These are phyloP conservation scores for Scaptodrosophila lebanonensis DNA, from an alignment of 1,140 invertebrate species.

Conservation along the genomic window DNA sequence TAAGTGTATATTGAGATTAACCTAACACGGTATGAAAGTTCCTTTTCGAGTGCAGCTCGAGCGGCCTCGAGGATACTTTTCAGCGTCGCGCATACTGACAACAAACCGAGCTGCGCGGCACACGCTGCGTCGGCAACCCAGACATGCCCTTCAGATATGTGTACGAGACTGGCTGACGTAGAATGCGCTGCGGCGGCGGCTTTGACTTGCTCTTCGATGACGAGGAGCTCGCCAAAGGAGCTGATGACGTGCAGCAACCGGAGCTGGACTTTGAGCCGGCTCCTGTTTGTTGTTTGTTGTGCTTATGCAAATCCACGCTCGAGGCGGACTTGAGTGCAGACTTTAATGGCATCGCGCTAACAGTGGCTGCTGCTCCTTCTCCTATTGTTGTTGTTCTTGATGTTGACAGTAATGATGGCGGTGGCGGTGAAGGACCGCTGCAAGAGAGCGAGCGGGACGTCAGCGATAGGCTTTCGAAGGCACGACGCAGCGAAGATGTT, in stretches of 20 bases:
- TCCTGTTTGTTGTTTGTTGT: constrained; percentile 26
- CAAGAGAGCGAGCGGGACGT: constrained; percentile 81
- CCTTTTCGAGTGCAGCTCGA: not conserved
- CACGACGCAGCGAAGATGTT: constrained; percentile 82
- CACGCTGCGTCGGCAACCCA: constrained; percentile 86
- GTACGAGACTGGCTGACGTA: constrained; percentile 85
- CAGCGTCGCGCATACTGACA: constrained; percentile 75
- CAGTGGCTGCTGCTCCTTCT: not conserved
- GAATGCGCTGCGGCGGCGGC: constrained; percentile 82
- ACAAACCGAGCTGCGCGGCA: constrained; percentile 80
- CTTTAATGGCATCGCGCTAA: constrained; percentile 46
- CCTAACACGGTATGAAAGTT: no score
- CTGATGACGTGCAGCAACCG: constrained; percentile 15
- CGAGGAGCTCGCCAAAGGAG: constrained; percentile 20
- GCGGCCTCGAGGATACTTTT: constrained; percentile 2
- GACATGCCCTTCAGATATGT: constrained; percentile 87
- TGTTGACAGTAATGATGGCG: constrained; percentile 45
- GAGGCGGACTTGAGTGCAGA: constrained; percentile 69
- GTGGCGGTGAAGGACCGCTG: constrained; percentile 78
- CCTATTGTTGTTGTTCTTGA: constrained; percentile 30
- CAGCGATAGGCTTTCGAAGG: constrained; percentile 83
- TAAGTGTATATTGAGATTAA: no score
- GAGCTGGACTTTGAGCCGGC: constrained; percentile 30
- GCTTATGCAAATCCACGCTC: constrained; percentile 53
- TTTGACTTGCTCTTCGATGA: constrained; percentile 70